Evolutionary conservation across 2,888 invertebrate species (phyloP).

Genomic region (Drosophila heteroneura): DNA sequence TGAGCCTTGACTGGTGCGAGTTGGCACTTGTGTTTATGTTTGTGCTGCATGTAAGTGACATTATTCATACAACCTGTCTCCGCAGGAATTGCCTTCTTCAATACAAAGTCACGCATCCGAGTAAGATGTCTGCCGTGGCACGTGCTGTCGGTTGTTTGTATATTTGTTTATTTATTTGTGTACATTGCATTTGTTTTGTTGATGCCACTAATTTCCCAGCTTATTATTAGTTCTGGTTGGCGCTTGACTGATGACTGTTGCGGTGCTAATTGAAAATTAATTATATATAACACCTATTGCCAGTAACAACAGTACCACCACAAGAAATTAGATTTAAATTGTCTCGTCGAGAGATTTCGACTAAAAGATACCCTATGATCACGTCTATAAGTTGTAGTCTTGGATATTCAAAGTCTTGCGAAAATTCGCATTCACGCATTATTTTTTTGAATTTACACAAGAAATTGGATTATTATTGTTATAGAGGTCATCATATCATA

Average conservation of each 20-base stretch:
- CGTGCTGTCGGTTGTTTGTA: slow-evolving; percentile 23
- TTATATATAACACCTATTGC: slow-evolving; percentile 11
- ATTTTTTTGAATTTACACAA: fast-evolving
- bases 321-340: not conserved
- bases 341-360: not conserved
- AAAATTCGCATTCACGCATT: not conserved
- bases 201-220: slow-evolving; percentile 49
- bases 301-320: not conserved
- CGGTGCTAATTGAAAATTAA: slow-evolving; percentile 41
- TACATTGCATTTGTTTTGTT: slow-evolving; percentile 20
- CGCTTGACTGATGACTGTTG: slow-evolving; percentile 26
- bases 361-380: not conserved
- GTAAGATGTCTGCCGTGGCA: slow-evolving; percentile 35
- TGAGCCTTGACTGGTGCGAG: slow-evolving; percentile 36
- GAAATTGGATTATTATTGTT: not conserved
- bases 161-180: slow-evolving; percentile 10
- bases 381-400: not conserved
- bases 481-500: not conserved
- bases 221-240: slow-evolving; percentile 40
- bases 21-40: slow-evolving; percentile 35
- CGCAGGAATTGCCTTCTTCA: slow-evolving; percentile 42
- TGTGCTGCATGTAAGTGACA: slow-evolving; percentile 25
- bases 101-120: slow-evolving; percentile 52
- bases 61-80: slow-evolving; percentile 28
- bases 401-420: not conserved